Evolutionary conservation across 2,113 vertebrate species (phyloP).

Genomic region (Rissa tridactyla): DNA sequence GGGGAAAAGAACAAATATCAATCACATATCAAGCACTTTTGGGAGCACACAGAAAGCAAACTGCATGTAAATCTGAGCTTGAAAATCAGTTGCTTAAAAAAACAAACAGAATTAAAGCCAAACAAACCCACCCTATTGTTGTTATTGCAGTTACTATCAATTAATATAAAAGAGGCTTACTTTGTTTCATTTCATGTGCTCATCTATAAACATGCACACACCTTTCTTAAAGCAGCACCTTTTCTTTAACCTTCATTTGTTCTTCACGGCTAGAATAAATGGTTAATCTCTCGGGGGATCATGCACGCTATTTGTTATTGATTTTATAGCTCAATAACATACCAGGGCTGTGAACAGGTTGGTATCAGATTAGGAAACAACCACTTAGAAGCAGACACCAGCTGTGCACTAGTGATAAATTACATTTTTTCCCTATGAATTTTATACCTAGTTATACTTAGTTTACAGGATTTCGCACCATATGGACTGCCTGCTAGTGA

Average conservation of each 20-base stretch:
- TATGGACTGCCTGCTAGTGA: conserved; percentile 58
- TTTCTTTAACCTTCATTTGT: conserved; percentile 71
- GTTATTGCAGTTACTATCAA: conserved; percentile 25
- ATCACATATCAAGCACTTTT: not conserved
- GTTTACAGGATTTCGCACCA: conserved; percentile 71
- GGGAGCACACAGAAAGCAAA: not conserved
- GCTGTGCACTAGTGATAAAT: conserved; percentile 77
- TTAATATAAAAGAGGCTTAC: not conserved
- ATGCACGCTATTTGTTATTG: conserved; percentile 71
- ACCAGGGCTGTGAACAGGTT: conserved; percentile 50
- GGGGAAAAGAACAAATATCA: not conserved
- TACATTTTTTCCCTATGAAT: conserved; percentile 61
- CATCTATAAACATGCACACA: not conserved
- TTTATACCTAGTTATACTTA: conserved; percentile 71
- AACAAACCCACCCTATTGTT: not conserved
- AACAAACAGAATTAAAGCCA: not conserved
- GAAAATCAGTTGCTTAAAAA: conserved; percentile 21
- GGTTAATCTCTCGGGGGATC: conserved; percentile 70
- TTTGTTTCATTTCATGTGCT: not conserved
- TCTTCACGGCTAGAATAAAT: conserved; percentile 70
- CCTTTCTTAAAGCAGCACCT: not conserved
- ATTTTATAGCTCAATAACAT: conserved; percentile 72
- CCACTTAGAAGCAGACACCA: conserved; percentile 68
- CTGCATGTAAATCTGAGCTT: not conserved
- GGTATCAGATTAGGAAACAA: conserved; percentile 76